Percentiles rank a stretch among this genome's conserved stretches.
phyloP scores from a whole-genome alignment of 2,797 vertebrate genomes.

The Somateria mollissima region DNA sequence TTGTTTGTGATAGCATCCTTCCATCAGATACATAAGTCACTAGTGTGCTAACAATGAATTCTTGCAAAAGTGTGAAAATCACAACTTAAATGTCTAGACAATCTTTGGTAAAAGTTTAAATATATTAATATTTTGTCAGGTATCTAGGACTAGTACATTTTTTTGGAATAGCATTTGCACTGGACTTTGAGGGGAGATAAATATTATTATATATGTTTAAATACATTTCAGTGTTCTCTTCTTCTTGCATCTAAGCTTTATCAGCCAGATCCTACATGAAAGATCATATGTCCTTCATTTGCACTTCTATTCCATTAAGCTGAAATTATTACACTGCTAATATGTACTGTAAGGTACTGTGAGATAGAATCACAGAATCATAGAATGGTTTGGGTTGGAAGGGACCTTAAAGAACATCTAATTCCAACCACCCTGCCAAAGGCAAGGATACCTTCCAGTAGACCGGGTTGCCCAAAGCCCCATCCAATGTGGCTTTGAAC shows the following conservation, averaged over 20 bases:
- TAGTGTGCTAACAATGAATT: slow-evolving; percentile 49
- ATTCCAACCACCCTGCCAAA: no score
- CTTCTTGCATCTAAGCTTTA: background rate
- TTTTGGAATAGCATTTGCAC: background rate
- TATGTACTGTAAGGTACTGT: background rate
- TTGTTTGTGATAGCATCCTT: slow-evolving; percentile 39
- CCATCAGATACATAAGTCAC: slow-evolving; percentile 8
- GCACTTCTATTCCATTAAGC: background rate
- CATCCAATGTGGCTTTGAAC: no score
- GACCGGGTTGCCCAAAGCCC: no score
- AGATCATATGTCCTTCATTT: background rate
- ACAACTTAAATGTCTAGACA: slow-evolving; percentile 26
- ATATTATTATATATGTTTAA: background rate
- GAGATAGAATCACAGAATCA: no score
- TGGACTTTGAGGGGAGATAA: background rate
- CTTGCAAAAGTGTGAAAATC: slow-evolving; percentile 32
- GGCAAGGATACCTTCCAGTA: no score
- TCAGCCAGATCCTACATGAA: background rate
- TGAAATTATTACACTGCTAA: background rate
- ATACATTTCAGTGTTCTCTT: background rate
- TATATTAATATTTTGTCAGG: background rate
- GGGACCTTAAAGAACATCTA: no score
- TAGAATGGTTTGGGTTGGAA: no score
- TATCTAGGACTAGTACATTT: background rate
- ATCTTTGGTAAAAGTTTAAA: background rate